phyloP scores from a whole-genome alignment of 2,797 vertebrate species.

The Centropyge bicolor region DNA sequence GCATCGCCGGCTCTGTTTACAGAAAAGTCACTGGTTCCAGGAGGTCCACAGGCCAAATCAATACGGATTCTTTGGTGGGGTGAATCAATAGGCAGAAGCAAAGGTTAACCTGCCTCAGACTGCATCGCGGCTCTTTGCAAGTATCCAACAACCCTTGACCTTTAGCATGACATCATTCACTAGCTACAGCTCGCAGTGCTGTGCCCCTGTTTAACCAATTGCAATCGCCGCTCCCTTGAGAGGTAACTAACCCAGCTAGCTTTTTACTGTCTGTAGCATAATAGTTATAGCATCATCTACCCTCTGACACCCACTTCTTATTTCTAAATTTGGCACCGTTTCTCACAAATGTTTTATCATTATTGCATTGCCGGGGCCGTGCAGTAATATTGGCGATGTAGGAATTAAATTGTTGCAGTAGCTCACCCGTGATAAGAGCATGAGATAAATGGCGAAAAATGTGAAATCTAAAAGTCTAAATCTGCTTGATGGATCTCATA shows the following conservation, averaged over 20 bases:
- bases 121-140: slow-evolving; percentile 49
- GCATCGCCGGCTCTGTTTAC: slow-evolving; percentile 19
- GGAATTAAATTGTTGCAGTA: slow-evolving; percentile 29
- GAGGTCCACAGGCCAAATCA: slow-evolving; percentile 51
- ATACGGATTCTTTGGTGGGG: slow-evolving; percentile 56
- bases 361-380: background rate
- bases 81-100: slow-evolving; percentile 68
- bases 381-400: slow-evolving; percentile 22
- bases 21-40: slow-evolving; percentile 41
- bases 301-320: background rate
- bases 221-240: slow-evolving; percentile 13
- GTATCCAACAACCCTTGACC: slow-evolving; percentile 53
- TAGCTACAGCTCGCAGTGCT: slow-evolving; percentile 7
- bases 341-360: slow-evolving; percentile 25
- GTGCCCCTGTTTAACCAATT: slow-evolving; percentile 18
- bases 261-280: slow-evolving; percentile 3
- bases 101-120: slow-evolving; percentile 69
- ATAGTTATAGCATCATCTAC: background rate
- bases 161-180: slow-evolving; percentile 53
- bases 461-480: slow-evolving; percentile 48
- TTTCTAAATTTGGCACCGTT: slow-evolving; percentile 6
- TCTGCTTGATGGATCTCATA: slow-evolving; percentile 41
- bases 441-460: slow-evolving; percentile 46
- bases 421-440: slow-evolving; percentile 26
- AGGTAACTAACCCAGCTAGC: background rate